Evolutionary conservation across 2,888 invertebrate species (phyloP).

Genomic region (Tromatobia lineatoria): DNA sequence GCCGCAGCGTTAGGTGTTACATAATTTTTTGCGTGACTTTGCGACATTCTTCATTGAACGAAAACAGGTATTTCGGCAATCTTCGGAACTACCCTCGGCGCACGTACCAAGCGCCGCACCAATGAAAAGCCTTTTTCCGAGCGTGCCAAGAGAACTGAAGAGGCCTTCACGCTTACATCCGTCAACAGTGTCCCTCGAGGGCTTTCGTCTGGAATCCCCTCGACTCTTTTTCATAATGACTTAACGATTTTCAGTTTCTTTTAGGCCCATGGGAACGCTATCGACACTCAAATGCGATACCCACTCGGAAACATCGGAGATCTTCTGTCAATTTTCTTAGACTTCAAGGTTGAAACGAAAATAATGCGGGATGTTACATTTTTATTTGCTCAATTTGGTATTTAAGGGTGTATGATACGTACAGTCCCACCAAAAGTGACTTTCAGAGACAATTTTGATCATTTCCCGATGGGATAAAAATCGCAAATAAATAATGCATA

Average conservation of each 20-base stretch:
- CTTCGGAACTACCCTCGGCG: neutral
- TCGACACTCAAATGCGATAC: neutral
- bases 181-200: neutral
- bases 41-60: neutral
- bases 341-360: neutral
- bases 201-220: neutral
- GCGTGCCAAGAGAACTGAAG: conserved; percentile 16
- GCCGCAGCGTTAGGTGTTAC: neutral
- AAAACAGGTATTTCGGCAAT: conserved; percentile 15
- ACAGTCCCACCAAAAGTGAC: too few relatives aligned
- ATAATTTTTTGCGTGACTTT: conserved; percentile 3
- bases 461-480: too few relatives aligned
- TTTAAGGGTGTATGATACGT: too few relatives aligned
- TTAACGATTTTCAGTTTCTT: conserved; percentile 46
- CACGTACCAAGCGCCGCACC: neutral
- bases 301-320: neutral
- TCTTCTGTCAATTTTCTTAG: neutral
- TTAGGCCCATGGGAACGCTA: neutral
- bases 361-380: neutral
- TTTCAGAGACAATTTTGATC: too few relatives aligned
- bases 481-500: too few relatives aligned
- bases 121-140: conserved; percentile 20
- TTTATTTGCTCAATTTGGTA: neutral
- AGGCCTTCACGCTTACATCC: conserved; percentile 22
- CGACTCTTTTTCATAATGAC: conserved; percentile 36